phyloP scores from a whole-genome alignment of 2,113 vertebrate genomes.

The Trichechus manatus region DNA sequence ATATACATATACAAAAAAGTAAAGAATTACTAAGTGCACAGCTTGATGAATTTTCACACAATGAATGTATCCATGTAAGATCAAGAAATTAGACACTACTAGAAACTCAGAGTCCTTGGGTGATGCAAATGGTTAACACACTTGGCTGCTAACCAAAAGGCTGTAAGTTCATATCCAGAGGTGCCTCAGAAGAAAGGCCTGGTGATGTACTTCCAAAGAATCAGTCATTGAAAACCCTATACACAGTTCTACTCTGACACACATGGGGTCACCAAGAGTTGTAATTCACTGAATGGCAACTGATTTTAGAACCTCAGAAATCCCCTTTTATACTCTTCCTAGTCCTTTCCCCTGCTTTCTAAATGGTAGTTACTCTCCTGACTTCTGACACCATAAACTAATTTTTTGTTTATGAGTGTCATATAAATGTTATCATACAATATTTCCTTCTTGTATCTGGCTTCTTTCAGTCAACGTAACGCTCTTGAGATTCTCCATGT shows the following conservation, averaged over 20 bases:
- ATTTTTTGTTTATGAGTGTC: not conserved
- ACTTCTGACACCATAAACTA: not conserved
- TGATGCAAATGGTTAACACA: too few species aligned
- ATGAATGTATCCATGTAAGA: not conserved
- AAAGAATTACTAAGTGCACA: not conserved
- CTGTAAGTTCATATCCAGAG: too few species aligned
- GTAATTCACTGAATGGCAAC: too few species aligned
- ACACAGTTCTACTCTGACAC: too few species aligned
- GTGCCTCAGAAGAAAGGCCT: too few species aligned
- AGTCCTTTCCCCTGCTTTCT: not conserved
- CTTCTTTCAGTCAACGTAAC: not conserved
- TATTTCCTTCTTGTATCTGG: not conserved
- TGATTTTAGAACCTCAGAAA: not conserved
- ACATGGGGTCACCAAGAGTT: too few species aligned
- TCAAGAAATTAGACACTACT: constrained; percentile 26
- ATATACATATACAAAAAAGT: not conserved
- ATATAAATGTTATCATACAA: constrained; percentile 3
- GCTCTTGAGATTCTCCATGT: not conserved
- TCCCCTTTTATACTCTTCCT: not conserved
- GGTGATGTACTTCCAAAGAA: too few species aligned
- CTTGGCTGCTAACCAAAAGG: too few species aligned
- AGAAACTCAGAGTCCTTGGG: not conserved
- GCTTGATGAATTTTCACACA: not conserved
- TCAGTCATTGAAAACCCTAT: too few species aligned
- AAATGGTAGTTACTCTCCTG: constrained; percentile 3